Base-by-base conservation (phyloP, 2,888 invertebrate species). In the Parthenolecanium corni region DNA sequence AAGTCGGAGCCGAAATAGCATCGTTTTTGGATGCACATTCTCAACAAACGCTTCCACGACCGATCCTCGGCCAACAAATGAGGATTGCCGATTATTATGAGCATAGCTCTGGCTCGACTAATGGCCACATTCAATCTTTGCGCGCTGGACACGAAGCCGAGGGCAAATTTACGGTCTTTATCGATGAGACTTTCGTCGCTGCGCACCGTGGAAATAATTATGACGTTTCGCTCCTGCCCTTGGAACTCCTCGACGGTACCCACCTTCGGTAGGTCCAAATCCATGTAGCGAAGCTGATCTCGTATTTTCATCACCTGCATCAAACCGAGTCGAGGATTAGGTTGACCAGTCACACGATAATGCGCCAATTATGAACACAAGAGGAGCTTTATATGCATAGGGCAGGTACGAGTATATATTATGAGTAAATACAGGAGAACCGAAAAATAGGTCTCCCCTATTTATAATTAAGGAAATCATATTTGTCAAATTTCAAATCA, bases 91-190 rank as follows among this genome's bases (percentile, higher is more conserved):
- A 93, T 79, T 56, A 95, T 77, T 42, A 94, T 78, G 4, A 88
- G 78, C 24, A 92, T 76, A 6, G 85, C 80, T 72, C 86, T 82
- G 11, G 91, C 88, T 67, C 95, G 80, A 0, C 91, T 92, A 53
- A 94, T 78, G 1, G 91, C 85, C 0, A 95, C 95, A 75, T 95
- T 96, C 69, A 94, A 78, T 65, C 94, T 79, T 71, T 86, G 85
- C 0, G 85, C 82, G 67, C 82, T 82, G 20, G 80, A 77, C 1
- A 90, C 77, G 70, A 90, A 90, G 1, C 87, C 87, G 36, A 90
- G 73, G 1, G n/a, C 25, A 49, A 57, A 57, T 52, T 14, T 52
- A 5, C 25, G 49, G 44, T 65, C 63, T 67, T 82, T 81, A 0
- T 72, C 57, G 18, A 79, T 65, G 21, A 76, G 70, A 46, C 74